Percentiles rank a stretch among this genome's conserved stretches.
These are phyloP conservation scores for Gulo gulo DNA, from an alignment of 2,113 vertebrate species.

Conservation along the genomic window DNA sequence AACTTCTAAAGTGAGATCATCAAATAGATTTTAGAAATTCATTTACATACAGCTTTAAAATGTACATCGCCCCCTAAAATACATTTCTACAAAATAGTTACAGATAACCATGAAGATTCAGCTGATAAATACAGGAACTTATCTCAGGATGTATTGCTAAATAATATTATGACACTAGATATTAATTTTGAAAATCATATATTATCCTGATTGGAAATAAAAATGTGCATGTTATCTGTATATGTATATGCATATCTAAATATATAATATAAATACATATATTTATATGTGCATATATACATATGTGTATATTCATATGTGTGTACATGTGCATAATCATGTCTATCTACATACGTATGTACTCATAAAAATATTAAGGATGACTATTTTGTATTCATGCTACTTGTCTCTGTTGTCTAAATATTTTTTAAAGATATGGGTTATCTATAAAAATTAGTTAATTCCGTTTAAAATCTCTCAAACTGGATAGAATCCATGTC, in stretches of 20 bases:
- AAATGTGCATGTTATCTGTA: neutral
- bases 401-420: neutral
- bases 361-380: neutral
- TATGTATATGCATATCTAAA: neutral
- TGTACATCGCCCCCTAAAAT: neutral
- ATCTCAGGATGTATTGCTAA: neutral
- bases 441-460: neutral
- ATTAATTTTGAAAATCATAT: neutral
- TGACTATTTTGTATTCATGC: neutral
- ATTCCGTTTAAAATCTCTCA: neutral
- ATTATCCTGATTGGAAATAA: neutral
- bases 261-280: neutral
- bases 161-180: neutral
- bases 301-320: neutral
- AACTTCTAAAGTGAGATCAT: neutral
- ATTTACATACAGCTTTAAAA: neutral
- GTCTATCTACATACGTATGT: neutral
- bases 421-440: neutral
- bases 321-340: too few relatives aligned
- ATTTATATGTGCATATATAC: neutral
- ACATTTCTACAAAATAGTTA: neutral
- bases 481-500: neutral
- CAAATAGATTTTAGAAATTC: neutral
- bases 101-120: neutral
- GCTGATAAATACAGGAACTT: neutral